Conservation (phyloP, 2,888 invertebrate genomes). For the Eilema depressum region DNA sequence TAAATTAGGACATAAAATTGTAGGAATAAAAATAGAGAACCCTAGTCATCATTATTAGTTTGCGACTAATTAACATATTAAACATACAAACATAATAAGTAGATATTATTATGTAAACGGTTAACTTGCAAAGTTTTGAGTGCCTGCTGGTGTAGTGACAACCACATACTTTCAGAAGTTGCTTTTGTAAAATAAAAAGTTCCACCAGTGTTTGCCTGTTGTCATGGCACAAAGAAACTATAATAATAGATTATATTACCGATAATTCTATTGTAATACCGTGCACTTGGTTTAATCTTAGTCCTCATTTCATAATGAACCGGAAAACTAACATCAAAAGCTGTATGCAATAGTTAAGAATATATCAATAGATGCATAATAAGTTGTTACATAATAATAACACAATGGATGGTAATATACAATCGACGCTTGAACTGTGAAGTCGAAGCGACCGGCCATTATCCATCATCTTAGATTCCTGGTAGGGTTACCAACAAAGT, state of each 20-base stretch:
- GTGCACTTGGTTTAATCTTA: background rate
- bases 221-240: background rate
- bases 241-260: background rate
- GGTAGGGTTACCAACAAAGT: constrained; percentile 41
- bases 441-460: constrained; percentile 48
- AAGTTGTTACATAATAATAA: constrained; percentile 37
- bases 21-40: too few species aligned
- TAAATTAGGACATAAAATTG: too few species aligned
- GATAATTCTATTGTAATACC: background rate
- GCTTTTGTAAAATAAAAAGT: background rate
- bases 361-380: constrained; percentile 38
- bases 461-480: constrained; percentile 51
- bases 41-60: too few species aligned
- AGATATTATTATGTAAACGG: background rate
- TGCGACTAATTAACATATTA: too few species aligned
- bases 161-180: background rate
- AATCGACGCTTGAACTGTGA: constrained; percentile 38
- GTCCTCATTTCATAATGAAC: constrained; percentile 13
- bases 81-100: background rate
- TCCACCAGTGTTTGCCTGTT: background rate
- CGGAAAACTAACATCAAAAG: constrained; percentile 21
- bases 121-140: background rate
- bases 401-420: constrained; percentile 36
- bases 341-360: constrained; percentile 19
- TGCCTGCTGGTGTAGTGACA: background rate